Conservation (phyloP, 2,888 invertebrate genomes). For the Lypha dubia region DNA sequence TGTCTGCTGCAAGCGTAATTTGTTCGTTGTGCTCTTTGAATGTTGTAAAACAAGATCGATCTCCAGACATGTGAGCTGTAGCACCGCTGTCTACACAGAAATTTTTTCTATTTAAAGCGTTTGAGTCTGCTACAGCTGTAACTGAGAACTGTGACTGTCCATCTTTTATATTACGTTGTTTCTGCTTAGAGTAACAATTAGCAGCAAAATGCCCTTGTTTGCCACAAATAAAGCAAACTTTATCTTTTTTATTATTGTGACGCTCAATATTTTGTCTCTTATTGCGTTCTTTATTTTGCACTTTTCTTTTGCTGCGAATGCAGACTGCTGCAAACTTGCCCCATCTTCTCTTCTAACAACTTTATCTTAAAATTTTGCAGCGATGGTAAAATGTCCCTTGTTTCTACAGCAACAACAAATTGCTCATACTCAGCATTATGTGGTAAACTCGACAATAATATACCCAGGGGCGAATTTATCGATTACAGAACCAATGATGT, state of each 20-base stretch:
- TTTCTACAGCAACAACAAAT: no score
- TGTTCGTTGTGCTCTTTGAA: no score
- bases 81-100: slow-evolving; percentile 9
- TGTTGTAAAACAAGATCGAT: no score
- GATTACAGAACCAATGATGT: no score
- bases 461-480: no score
- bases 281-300: neutral
- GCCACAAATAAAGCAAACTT: slow-evolving; percentile 19
- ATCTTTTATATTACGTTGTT: slow-evolving; percentile 18
- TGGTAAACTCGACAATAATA: slow-evolving; percentile 63
- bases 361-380: slow-evolving; percentile 63
- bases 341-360: slow-evolving; percentile 57
- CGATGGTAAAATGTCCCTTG: slow-evolving; percentile 56
- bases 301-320: slow-evolving; percentile 9
- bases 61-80: slow-evolving; percentile 50
- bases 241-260: slow-evolving; percentile 7
- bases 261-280: neutral
- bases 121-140: slow-evolving; percentile 12
- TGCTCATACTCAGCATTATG: slow-evolving; percentile 50
- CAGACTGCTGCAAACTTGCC: no score
- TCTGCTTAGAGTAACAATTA: slow-evolving; percentile 13
- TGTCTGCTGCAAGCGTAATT: neutral
- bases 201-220: slow-evolving; percentile 37
- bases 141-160: slow-evolving; percentile 18
- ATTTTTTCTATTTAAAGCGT: neutral